Evolutionary conservation across 2,113 vertebrate species (phyloP).

Genomic region (Pungitius pungitius): DNA sequence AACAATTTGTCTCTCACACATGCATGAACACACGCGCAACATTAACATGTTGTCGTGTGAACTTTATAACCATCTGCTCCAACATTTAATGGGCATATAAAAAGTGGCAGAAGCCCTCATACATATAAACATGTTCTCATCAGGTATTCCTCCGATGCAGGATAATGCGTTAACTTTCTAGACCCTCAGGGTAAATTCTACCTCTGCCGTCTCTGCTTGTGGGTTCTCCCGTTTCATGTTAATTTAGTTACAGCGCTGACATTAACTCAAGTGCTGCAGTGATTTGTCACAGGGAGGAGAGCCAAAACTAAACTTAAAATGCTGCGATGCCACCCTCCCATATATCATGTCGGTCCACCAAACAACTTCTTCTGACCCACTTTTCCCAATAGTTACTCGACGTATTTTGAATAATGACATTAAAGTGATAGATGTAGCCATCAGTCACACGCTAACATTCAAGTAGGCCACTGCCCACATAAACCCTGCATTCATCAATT

Average conservation of each 20-base stretch:
- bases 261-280: slow-evolving; percentile 50
- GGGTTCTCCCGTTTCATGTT: slow-evolving; percentile 53
- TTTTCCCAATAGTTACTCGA: slow-evolving; percentile 60
- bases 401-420: slow-evolving; percentile 68
- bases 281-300: slow-evolving; percentile 58
- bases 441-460: slow-evolving; percentile 74
- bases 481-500: slow-evolving; percentile 67
- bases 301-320: slow-evolving; percentile 60
- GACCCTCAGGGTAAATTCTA: slow-evolving; percentile 62
- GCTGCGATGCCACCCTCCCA: slow-evolving; percentile 26
- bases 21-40: slow-evolving; percentile 25
- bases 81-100: slow-evolving; percentile 68
- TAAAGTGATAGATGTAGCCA: slow-evolving; percentile 71
- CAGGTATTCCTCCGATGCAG: slow-evolving; percentile 69
- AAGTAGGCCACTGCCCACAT: slow-evolving; percentile 71
- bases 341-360: slow-evolving; percentile 52
- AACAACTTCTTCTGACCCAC: slow-evolving; percentile 71
- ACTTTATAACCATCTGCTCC: slow-evolving; percentile 76
- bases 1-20: slow-evolving; percentile 16
- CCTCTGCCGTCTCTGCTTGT: slow-evolving; percentile 46
- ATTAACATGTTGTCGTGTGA: slow-evolving; percentile 56
- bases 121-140: slow-evolving; percentile 76
- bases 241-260: slow-evolving; percentile 58
- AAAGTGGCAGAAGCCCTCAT: slow-evolving; percentile 60
- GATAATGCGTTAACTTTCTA: slow-evolving; percentile 64